These are phyloP conservation scores for Nowickia ferox DNA, from an alignment of 2,888 invertebrate genomes.

Conservation along the genomic window DNA sequence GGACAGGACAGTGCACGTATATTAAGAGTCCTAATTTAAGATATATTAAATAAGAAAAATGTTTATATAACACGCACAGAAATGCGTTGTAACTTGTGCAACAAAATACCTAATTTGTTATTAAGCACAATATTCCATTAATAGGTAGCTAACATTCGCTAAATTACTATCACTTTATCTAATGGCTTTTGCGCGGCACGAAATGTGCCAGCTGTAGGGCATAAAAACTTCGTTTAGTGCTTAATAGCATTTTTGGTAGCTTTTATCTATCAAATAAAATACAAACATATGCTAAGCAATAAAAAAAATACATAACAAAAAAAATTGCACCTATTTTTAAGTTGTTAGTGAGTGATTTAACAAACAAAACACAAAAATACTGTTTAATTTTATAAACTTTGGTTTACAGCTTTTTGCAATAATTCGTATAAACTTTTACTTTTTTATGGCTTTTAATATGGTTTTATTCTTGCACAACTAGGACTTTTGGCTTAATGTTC, in stretches of 20 bases:
- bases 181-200: not conserved
- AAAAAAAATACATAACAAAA: constrained; percentile 29
- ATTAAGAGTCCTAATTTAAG: too few relatives aligned
- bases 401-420: constrained; percentile 61
- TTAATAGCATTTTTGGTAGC: not conserved
- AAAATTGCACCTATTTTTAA: not conserved
- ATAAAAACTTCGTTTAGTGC: not conserved
- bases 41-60: too few relatives aligned
- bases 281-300: constrained; percentile 9
- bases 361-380: not conserved
- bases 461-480: constrained; percentile 15
- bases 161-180: not conserved
- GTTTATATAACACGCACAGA: too few relatives aligned
- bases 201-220: not conserved
- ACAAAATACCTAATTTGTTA: too few relatives aligned
- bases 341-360: not conserved
- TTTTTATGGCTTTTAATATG: constrained; percentile 58
- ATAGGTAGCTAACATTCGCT: not conserved
- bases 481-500: constrained; percentile 26
- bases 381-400: constrained; percentile 62
- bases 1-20: too few relatives aligned
- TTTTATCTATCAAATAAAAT: not conserved
- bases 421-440: constrained; percentile 59
- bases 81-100: too few relatives aligned
- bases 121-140: too few relatives aligned